Percentiles rank a stretch among this genome's conserved stretches.
Evolutionary conservation across 1,140 invertebrate species (phyloP).

Genomic region (Stenopsyche tienmushanensis): DNA sequence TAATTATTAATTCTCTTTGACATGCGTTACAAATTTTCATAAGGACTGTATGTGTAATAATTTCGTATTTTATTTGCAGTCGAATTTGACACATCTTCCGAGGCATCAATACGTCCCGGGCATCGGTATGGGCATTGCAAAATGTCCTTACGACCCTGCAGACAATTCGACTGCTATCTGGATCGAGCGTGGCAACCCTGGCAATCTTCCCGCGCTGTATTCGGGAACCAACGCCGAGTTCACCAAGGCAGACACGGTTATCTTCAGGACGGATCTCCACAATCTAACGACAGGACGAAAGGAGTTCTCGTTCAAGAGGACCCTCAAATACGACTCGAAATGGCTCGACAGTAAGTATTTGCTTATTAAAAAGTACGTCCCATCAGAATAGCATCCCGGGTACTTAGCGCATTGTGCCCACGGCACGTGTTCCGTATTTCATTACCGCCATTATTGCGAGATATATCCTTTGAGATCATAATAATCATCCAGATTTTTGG

Average conservation of each 20-base stretch:
- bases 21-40: no score
- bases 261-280: slow-evolving; percentile 89
- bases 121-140: slow-evolving; percentile 88
- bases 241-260: slow-evolving; percentile 94
- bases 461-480: background rate
- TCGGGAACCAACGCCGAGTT: slow-evolving; percentile 94
- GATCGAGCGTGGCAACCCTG: slow-evolving; percentile 90
- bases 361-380: background rate
- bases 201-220: slow-evolving; percentile 83
- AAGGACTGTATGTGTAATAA: no score
- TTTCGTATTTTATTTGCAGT: no score
- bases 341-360: slow-evolving; percentile 93
- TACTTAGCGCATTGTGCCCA: background rate
- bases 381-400: background rate
- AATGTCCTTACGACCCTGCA: slow-evolving; percentile 90
- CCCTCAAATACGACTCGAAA: slow-evolving; percentile 95
- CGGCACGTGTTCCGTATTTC: background rate
- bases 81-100: slow-evolving; percentile 76
- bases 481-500: background rate
- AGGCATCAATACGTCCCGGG: slow-evolving; percentile 82
- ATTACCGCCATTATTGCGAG: background rate
- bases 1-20: no score
- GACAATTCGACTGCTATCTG: slow-evolving; percentile 94
- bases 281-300: slow-evolving; percentile 78
- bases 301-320: slow-evolving; percentile 84